Evolutionary conservation across 1,140 invertebrate genomes (phyloP).

Genomic region (Trinorchestia longiramus): DNA sequence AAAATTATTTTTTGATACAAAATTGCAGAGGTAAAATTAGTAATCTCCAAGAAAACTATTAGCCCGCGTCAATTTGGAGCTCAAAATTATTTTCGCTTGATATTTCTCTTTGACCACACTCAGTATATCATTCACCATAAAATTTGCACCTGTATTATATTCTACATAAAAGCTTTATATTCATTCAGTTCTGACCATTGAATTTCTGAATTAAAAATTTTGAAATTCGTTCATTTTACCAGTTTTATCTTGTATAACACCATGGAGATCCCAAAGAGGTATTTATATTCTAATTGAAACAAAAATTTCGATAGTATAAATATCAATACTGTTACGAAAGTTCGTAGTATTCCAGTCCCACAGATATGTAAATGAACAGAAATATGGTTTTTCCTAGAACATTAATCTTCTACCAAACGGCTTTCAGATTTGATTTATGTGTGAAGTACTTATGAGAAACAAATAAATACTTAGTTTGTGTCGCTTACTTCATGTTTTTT

Average conservation of each 20-base stretch:
- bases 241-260: background rate
- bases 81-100: too few relatives aligned
- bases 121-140: too few relatives aligned
- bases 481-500: background rate
- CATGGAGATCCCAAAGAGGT: background rate
- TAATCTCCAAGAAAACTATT: background rate
- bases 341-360: background rate
- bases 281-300: background rate
- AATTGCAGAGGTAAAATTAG: background rate
- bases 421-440: background rate
- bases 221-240: background rate
- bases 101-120: too few relatives aligned
- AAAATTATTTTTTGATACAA: background rate
- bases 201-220: too few relatives aligned
- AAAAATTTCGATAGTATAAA: background rate
- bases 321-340: background rate
- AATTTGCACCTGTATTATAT: background rate
- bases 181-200: background rate
- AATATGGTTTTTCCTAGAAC: background rate
- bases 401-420: background rate
- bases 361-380: too few relatives aligned
- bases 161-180: background rate
- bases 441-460: background rate
- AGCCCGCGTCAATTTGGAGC: too few relatives aligned
- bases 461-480: background rate